These are phyloP conservation scores for Saccostrea cuccullata DNA, from an alignment of 1,140 invertebrate species.

Conservation along the genomic window DNA sequence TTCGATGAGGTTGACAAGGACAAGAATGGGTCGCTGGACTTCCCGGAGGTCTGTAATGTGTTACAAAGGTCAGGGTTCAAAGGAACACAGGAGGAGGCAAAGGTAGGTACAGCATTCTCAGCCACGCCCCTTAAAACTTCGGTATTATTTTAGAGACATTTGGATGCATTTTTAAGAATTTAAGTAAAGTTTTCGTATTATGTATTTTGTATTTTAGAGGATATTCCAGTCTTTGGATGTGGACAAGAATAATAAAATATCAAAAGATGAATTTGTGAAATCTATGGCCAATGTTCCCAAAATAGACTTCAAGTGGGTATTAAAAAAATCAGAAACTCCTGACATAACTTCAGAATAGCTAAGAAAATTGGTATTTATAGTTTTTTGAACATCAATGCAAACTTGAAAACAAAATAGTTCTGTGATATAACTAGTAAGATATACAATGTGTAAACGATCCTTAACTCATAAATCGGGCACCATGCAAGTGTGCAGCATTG, in stretches of 20 bases:
- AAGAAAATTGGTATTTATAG: neutral
- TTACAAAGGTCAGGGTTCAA: slow-evolving; percentile 66
- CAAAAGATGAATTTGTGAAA: slow-evolving; percentile 61
- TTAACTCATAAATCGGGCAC: neutral
- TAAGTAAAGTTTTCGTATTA: neutral
- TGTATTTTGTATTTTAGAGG: slow-evolving; percentile 57
- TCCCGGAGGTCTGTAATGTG: slow-evolving; percentile 63
- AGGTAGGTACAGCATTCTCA: slow-evolving; percentile 51
- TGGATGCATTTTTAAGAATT: neutral
- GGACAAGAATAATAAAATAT: slow-evolving; percentile 64
- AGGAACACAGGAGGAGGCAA: slow-evolving; percentile 64
- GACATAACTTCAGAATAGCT: neutral
- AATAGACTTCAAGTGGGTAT: slow-evolving; percentile 67
- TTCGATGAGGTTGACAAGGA: slow-evolving; percentile 72
- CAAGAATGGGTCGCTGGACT: slow-evolving; percentile 68
- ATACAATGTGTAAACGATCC: no score
- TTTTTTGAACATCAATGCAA: no score
- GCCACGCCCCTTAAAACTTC: neutral
- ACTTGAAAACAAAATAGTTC: no score
- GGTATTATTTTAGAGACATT: neutral
- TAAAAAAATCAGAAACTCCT: neutral
- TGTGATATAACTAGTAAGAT: no score
- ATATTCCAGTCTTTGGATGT: slow-evolving; percentile 64
- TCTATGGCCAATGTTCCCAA: slow-evolving; percentile 64
- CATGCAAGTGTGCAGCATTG: neutral